Conservation (phyloP, 2,888 invertebrate genomes). For the Poecilobothrus nobilitatus region DNA sequence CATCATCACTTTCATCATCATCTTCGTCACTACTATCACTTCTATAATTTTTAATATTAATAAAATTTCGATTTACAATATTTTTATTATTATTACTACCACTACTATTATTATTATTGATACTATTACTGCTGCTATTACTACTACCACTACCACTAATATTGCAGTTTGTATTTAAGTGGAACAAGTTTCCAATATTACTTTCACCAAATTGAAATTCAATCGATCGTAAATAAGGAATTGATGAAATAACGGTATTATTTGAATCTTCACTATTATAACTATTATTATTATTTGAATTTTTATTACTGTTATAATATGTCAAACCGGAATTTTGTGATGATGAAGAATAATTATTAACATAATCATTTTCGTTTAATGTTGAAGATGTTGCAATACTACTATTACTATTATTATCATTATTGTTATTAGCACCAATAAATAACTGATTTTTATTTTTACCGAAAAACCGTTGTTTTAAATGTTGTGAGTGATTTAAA, state of each 20-base stretch:
- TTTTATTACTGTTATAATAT: background rate
- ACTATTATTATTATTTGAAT: background rate
- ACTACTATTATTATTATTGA: slow-evolving; percentile 18
- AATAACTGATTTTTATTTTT: background rate
- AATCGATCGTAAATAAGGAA: slow-evolving; percentile 4
- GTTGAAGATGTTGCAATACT: background rate
- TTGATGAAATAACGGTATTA: slow-evolving; percentile 1
- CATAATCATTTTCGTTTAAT: background rate
- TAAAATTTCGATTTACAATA: background rate
- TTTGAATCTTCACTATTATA: background rate
- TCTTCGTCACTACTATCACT: background rate
- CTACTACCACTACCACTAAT: slow-evolving; percentile 24
- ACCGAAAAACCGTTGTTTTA: background rate
- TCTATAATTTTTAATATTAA: background rate
- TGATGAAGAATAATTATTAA: background rate
- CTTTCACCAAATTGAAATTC: slow-evolving; percentile 6
- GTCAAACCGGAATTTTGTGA: background rate
- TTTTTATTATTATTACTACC: slow-evolving; percentile 16
- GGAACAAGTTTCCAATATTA: background rate
- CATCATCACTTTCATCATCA: background rate
- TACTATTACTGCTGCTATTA: slow-evolving; percentile 20
- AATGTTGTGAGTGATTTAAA: background rate
- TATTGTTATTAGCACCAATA: background rate
- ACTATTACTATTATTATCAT: background rate
- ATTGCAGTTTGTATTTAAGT: background rate